Evolutionary conservation across 1,140 invertebrate species (phyloP).

Genomic region (Dendrolimus punctatus): DNA sequence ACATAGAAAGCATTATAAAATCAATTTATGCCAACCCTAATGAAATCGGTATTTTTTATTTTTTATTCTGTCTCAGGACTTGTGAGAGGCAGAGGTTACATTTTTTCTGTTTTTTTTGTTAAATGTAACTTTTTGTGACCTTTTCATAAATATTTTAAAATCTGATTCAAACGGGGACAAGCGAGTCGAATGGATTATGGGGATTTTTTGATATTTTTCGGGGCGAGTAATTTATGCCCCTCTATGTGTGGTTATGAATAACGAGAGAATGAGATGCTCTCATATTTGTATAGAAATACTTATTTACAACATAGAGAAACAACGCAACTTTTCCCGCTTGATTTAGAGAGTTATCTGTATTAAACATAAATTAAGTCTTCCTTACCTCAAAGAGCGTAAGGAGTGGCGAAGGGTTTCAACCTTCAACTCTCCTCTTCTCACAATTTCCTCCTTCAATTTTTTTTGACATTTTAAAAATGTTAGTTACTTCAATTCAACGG

Average conservation of each 20-base stretch:
- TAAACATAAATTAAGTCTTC: too few relatives aligned
- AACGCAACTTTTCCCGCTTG: too few relatives aligned
- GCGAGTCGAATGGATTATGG: conserved; percentile 67
- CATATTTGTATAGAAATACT: background rate
- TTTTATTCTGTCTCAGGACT: conserved; percentile 54
- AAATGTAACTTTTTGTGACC: conserved; percentile 54
- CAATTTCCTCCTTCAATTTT: too few relatives aligned
- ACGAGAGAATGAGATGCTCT: conserved; percentile 25
- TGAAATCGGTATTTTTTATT: conserved; percentile 27
- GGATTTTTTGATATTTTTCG: conserved; percentile 59
- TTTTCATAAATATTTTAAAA: conserved; percentile 70
- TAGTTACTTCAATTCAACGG: too few relatives aligned
- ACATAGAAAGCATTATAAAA: too few relatives aligned
- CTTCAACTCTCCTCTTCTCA: too few relatives aligned
- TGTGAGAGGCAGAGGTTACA: conserved; percentile 4
- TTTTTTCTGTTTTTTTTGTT: conserved; percentile 34
- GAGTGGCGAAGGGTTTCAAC: too few relatives aligned
- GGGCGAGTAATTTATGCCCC: conserved; percentile 59
- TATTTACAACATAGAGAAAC: too few relatives aligned
- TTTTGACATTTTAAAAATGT: too few relatives aligned
- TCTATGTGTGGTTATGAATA: conserved; percentile 66
- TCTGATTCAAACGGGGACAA: conserved; percentile 62
- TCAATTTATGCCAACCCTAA: too few relatives aligned
- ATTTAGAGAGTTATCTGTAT: too few relatives aligned
- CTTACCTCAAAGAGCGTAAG: too few relatives aligned